Conservation (phyloP, 2,888 invertebrate genomes). For the Mongoloraphidia duomilia region DNA sequence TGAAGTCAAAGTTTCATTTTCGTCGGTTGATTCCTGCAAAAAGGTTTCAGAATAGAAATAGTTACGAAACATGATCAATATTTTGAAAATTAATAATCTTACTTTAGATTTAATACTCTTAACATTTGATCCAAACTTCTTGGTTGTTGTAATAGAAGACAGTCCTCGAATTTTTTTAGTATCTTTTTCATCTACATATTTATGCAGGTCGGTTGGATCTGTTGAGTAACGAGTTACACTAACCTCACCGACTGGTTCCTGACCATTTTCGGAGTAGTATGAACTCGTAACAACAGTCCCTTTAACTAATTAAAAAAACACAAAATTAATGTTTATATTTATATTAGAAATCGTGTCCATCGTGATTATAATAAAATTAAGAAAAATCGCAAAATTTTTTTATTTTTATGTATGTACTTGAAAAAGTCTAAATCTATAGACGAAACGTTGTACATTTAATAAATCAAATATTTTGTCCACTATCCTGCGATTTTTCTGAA, state of each 20-base stretch:
- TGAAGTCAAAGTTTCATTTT: slow-evolving; percentile 18
- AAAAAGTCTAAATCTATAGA: no score
- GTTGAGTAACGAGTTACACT: slow-evolving; percentile 56
- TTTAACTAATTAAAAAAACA: slow-evolving; percentile 39
- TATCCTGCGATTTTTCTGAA: no score
- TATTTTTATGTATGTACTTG: no score
- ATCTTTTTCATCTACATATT: slow-evolving; percentile 15
- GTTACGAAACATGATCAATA: no score
- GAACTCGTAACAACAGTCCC: slow-evolving; percentile 54
- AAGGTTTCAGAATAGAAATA: not conserved
- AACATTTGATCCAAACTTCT: slow-evolving; percentile 24
- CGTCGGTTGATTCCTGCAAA: slow-evolving; percentile 21
- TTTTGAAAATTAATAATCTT: no score
- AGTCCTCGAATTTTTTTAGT: slow-evolving; percentile 19
- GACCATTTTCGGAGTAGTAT: slow-evolving; percentile 53
- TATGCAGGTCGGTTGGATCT: slow-evolving; percentile 40
- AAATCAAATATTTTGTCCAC: no score
- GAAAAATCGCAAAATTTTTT: no score
- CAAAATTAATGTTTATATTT: not conserved
- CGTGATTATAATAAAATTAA: no score
- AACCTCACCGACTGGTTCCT: slow-evolving; percentile 51
- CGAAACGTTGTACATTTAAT: no score
- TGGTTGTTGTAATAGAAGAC: slow-evolving; percentile 28
- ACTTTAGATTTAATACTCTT: not conserved
- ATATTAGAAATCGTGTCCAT: no score